A percentile compares a stretch with the other conserved stretches of the same genome.
Conservation (phyloP, 2,888 invertebrate genomes). For the Hetaerina titia region DNA sequence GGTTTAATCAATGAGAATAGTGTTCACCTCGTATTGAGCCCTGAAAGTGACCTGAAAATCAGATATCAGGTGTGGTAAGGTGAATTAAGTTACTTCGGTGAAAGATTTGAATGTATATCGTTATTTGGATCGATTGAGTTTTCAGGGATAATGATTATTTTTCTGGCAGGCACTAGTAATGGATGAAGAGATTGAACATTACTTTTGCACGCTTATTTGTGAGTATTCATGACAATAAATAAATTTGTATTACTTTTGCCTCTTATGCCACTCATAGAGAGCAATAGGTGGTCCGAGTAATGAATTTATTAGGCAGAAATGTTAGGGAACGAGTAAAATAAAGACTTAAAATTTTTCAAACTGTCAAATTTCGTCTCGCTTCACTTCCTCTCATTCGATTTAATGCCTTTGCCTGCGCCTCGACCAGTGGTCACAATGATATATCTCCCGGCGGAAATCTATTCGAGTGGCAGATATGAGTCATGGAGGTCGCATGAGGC, state of each 20-base stretch:
- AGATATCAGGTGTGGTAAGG: no score
- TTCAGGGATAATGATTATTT: no score
- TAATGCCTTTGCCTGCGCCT: neutral
- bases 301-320: neutral
- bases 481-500: neutral
- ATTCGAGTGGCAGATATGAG: neutral
- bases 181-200: no score
- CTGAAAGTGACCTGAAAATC: no score
- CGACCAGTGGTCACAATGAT: neutral
- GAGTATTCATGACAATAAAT: no score
- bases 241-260: neutral
- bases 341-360: neutral
- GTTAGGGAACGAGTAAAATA: neutral
- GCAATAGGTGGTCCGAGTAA: neutral
- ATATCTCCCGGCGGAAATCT: neutral
- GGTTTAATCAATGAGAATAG: no score
- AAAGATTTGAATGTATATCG: no score
- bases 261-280: neutral
- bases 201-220: no score
- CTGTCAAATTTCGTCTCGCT: constrained; percentile 28
- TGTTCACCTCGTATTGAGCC: no score
- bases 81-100: no score
- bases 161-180: no score
- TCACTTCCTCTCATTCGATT: constrained; percentile 10
- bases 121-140: no score